These are phyloP conservation scores for Hyla sarda DNA, from an alignment of 2,113 vertebrate species.

Conservation along the genomic window DNA sequence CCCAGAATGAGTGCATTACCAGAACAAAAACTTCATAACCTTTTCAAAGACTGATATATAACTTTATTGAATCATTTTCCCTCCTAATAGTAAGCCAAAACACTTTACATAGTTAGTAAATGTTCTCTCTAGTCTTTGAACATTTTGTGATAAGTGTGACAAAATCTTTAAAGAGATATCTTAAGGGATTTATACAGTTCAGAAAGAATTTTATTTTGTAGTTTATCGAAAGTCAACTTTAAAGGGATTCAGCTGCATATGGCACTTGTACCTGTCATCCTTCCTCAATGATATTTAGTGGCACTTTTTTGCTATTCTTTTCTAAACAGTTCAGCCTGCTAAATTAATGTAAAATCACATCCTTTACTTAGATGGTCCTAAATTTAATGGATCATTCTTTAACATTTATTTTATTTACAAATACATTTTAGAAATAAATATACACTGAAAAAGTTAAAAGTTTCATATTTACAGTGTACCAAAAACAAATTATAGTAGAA, in stretches of 20 bases:
- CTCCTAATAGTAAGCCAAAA: neutral
- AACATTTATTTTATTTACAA: too few relatives aligned
- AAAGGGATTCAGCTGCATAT: neutral
- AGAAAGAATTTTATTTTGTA: neutral
- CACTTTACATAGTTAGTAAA: neutral
- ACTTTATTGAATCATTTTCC: neutral
- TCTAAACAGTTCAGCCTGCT: neutral
- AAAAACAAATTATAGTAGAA: too few relatives aligned
- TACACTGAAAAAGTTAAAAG: too few relatives aligned
- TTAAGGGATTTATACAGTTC: constrained; percentile 6
- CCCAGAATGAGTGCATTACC: too few relatives aligned
- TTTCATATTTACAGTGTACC: too few relatives aligned
- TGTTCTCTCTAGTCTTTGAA: neutral
- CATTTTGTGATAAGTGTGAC: neutral
- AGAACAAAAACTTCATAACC: too few relatives aligned
- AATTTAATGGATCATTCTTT: too few relatives aligned
- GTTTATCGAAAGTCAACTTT: neutral
- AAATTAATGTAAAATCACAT: neutral
- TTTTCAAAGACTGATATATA: neutral
- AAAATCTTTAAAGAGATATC: neutral
- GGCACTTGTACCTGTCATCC: neutral
- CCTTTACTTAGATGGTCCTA: too few relatives aligned
- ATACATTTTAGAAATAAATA: too few relatives aligned
- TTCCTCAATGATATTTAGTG: neutral
- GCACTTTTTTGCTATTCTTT: neutral